Evolutionary conservation across 2,797 vertebrate species (phyloP), one percentile per base, ranked within the genome.

Genomic region (Sebastes trivittatus): DNA sequence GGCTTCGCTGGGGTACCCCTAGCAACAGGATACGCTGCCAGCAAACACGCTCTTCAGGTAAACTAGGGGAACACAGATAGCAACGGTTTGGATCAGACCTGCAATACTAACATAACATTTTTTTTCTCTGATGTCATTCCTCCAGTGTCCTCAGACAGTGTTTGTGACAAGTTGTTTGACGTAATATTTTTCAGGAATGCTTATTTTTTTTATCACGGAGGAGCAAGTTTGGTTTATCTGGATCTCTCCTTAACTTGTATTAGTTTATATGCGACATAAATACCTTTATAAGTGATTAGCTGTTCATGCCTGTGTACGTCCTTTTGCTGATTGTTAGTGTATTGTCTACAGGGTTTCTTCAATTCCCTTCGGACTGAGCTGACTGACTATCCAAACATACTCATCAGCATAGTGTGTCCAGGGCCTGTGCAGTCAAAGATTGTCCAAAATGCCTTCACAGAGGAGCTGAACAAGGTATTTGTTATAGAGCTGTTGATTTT

Each of bases 1-100:
- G 98, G 98, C 54, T 61, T 99, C 14, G 81, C 92, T 5, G 96
- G 96, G 52, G 94, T 84, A 0, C 97, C 98, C 0, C 94, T 98
- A 71, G 88, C 94, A 71, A 95, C 95, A 0, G 98, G 97, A 6
- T 99, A 99, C 83, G 93, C 95, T 27, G 98, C 97, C 83, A 98
- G 97, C 94, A 99, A 99, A 89, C 97, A 99, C 4, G 98, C 98
- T 10, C 93, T 99, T 62, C 97, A 96, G 96, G 98, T 99, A 82
- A 95, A 89, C 42, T 16, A 18, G 14, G 5, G 5, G 18, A 71
- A 49, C 59, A 49, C 11, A 67, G 2, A 52, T 5, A 6, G 14
- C 7, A 58, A 22, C 34, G 16, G 6, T 56, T 70, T 32, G 62
- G 11, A 23, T 7, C 29, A 30, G 55, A 73, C 42, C 22, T n/a